These are phyloP conservation scores for Mellilla xanthometata DNA, from an alignment of 2,888 invertebrate genomes.

Conservation along the genomic window DNA sequence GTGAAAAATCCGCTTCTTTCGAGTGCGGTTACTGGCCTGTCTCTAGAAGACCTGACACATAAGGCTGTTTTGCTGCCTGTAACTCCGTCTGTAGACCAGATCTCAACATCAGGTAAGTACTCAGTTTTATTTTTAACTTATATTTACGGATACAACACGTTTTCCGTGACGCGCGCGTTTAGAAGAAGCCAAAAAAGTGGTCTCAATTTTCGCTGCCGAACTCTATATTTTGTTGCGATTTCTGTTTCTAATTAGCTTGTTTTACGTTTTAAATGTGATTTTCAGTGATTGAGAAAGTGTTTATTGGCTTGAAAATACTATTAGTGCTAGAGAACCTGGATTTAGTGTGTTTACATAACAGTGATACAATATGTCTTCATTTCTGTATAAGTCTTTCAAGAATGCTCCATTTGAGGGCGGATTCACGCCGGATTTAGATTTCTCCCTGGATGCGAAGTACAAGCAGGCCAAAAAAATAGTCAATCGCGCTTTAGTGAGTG, in stretches of 20 bases:
- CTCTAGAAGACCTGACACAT: constrained; percentile 88
- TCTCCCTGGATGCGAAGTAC: constrained; percentile 46
- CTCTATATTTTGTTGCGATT: constrained; percentile 36
- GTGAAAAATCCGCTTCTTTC: constrained; percentile 87
- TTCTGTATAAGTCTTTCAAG: constrained; percentile 66
- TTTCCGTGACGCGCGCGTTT: constrained; percentile 47
- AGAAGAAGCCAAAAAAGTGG: constrained; percentile 43
- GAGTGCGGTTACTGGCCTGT: constrained; percentile 87
- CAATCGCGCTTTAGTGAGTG: constrained; percentile 49
- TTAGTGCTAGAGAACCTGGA: constrained; percentile 1
- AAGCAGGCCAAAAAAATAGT: constrained; percentile 52
- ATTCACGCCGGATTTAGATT: constrained; percentile 54
- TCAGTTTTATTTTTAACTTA: constrained; percentile 61
- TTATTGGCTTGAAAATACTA: constrained; percentile 1
- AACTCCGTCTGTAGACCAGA: constrained; percentile 61
- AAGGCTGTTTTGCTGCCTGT: constrained; percentile 88
- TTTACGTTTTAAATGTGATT: constrained; percentile 22
- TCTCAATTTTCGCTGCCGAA: constrained; percentile 34
- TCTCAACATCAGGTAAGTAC: constrained; percentile 69
- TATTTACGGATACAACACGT: constrained; percentile 41
- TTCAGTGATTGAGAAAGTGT: constrained; percentile 6
- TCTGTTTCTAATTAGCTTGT: constrained; percentile 22
- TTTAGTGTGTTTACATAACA: constrained; percentile 24
- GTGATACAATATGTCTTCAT: constrained; percentile 50
- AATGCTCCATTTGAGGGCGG: constrained; percentile 65